A percentile compares a stretch with the other conserved stretches of the same genome.
These are phyloP conservation scores for Oryzias melastigma DNA, from an alignment of 2,113 vertebrate species.

Conservation along the genomic window DNA sequence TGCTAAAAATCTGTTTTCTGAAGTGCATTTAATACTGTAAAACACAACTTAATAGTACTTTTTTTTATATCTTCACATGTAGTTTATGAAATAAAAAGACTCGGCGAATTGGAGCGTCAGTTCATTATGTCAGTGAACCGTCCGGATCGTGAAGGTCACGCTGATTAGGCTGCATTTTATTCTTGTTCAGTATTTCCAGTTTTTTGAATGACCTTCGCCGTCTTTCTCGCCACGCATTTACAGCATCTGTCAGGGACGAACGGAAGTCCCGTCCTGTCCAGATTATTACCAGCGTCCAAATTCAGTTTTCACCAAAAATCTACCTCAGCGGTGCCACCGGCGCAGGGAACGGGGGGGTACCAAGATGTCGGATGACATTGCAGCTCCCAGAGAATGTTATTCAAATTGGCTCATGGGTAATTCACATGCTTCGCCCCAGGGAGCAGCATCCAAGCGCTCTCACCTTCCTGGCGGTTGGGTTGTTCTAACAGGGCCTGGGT, in stretches of 20 bases:
- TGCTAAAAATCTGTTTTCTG: conserved; percentile 9
- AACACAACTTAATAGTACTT: no score
- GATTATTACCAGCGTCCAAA: conserved; percentile 67
- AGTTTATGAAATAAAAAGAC: conserved; percentile 3
- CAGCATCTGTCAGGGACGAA: conserved; percentile 11
- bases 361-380: conserved; percentile 65
- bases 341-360: conserved; percentile 33
- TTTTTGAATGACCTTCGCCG: conserved; percentile 12
- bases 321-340: conserved; percentile 22
- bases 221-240: not conserved
- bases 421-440: conserved; percentile 50
- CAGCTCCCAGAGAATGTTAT: conserved; percentile 62
- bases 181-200: conserved; percentile 1
- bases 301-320: no score
- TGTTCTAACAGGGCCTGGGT: conserved; percentile 18
- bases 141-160: conserved; percentile 22
- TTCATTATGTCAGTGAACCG: conserved; percentile 31
- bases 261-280: conserved; percentile 48
- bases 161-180: conserved; percentile 43
- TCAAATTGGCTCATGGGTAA: conserved; percentile 68
- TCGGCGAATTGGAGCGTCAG: conserved; percentile 11
- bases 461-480: conserved; percentile 51
- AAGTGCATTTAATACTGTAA: conserved; percentile 8
- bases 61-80: not conserved
- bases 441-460: conserved; percentile 39